Conservation (phyloP, 2,113 vertebrate species). For the Periophthalmodon schlosseri region DNA sequence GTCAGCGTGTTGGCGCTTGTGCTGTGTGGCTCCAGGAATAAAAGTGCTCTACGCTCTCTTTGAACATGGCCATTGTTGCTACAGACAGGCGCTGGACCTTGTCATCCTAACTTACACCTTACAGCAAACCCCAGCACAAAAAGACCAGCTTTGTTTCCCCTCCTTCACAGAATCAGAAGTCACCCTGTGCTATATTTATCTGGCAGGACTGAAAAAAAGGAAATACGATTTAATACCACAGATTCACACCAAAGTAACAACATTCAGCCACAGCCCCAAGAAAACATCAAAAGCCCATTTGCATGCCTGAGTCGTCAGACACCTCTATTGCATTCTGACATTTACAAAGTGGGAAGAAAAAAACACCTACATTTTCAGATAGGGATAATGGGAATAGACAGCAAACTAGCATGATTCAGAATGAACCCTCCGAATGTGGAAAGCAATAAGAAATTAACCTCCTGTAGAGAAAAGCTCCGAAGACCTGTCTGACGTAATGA, state of each 20-base stretch:
- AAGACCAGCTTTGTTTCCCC: conserved; percentile 45
- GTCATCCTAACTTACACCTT: conserved; percentile 62
- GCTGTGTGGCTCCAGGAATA: conserved; percentile 61
- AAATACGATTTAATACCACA: conserved; percentile 66
- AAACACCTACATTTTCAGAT: conserved; percentile 61
- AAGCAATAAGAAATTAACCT: conserved; percentile 71
- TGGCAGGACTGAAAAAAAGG: conserved; percentile 47
- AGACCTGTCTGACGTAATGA: conserved; percentile 70
- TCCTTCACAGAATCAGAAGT: conserved; percentile 60
- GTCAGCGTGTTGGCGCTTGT: conserved; percentile 57
- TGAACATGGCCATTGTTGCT: conserved; percentile 45
- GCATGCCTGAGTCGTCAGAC: conserved; percentile 71
- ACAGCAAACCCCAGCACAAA: conserved; percentile 36
- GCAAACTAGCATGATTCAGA: conserved; percentile 73
- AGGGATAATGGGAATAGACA: conserved; percentile 72
- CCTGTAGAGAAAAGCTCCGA: conserved; percentile 62
- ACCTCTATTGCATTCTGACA: conserved; percentile 70
- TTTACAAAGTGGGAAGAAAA: conserved; percentile 68
- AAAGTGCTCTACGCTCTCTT: conserved; percentile 48
- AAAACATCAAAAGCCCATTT: conserved; percentile 73
- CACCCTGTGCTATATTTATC: conserved; percentile 76
- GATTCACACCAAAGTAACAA: conserved; percentile 59
- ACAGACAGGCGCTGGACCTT: conserved; percentile 53
- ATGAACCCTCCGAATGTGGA: conserved; percentile 60
- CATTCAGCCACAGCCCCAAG: conserved; percentile 48